Evolutionary conservation across 2,797 vertebrate species (phyloP), one percentile per base, ranked within the genome.

Genomic region (Poecilia gillii): DNA sequence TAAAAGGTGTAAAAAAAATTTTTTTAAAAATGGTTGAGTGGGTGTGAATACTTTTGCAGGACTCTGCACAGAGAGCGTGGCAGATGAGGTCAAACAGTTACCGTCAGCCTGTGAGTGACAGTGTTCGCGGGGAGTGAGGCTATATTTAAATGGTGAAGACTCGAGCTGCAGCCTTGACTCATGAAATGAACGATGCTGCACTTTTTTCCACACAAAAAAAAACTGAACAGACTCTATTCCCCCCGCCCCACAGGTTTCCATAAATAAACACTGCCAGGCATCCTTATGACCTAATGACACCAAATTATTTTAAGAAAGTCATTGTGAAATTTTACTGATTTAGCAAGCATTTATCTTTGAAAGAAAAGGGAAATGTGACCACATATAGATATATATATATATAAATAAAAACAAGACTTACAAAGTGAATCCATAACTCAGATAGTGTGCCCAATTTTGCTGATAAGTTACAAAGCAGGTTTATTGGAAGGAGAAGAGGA

Each of bases 91-190:
- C 90, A 94, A 81, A 85, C 89, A 88, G 94, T 87, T 90, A 90
- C 74, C 43, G n/a, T 83, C 84, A 90, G 87, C 84, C 79, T 86
- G 79, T 84, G 89, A 92, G 84, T 92, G 92, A 90, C 92, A 90
- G 89, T 88, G 73, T 89, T 91, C 89, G 91, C 84, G 87, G 85
- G 36, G 71, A 87, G 78, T 45, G 79, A n/a, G 76, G 84, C 89
- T 93, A 90, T 92, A 90, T 94, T 93, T 94, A 92, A 92, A 91
- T 86, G 75, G 74, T 49, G 7, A 84, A 80, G 12, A 84, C 80
- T 84, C 88, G 88, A 89, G 84, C 80, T 89, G 87, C 88, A 87
- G 89, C 85, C 77, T 84, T 91, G 91, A 92, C 87, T 95, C 89
- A 87, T 80, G 71, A 82, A 81, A 76, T 78, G 79, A 90, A 43